Evolutionary conservation across 30 jellyfish, hydroid and myxozoan genomes (phyloP).

Genomic region (Aurelia coerulea): DNA sequence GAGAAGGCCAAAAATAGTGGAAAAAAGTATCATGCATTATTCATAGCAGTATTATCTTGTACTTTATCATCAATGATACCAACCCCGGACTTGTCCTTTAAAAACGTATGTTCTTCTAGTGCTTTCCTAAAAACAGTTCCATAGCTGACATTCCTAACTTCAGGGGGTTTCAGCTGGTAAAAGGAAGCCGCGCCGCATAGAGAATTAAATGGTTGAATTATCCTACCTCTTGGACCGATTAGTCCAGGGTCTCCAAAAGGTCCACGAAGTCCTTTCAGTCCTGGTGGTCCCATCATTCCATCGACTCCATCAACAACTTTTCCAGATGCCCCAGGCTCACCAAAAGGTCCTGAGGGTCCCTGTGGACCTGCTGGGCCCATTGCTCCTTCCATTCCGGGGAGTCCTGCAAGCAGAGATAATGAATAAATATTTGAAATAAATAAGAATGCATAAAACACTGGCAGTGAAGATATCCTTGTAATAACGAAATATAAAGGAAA

Average conservation of each 20-base stretch:
- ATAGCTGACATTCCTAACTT: background rate
- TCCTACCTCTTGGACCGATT: slow-evolving; percentile 62
- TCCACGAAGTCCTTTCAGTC: slow-evolving; percentile 47
- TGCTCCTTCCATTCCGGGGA: slow-evolving; percentile 85
- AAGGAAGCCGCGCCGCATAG: too few relatives aligned
- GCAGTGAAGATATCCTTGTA: too few relatives aligned
- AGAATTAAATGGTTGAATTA: background rate
- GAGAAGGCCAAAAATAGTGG: too few relatives aligned
- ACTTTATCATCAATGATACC: too few relatives aligned
- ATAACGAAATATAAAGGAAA: too few relatives aligned
- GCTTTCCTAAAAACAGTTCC: slow-evolving; percentile 1
- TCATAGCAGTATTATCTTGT: too few relatives aligned
- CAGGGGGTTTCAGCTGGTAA: too few relatives aligned
- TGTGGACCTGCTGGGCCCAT: slow-evolving; percentile 72
- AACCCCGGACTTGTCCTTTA: too few relatives aligned
- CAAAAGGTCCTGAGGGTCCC: slow-evolving; percentile 80
- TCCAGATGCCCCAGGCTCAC: slow-evolving; percentile 68
- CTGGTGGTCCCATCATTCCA: slow-evolving; percentile 84
- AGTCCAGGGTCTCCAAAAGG: slow-evolving; percentile 71
- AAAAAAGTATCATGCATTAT: too few relatives aligned
- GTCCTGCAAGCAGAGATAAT: slow-evolving; percentile 46
- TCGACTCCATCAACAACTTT: slow-evolving; percentile 37
- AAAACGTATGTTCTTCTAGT: slow-evolving; percentile 1
- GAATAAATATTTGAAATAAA: too few relatives aligned
- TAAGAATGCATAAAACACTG: background rate